Base-by-base conservation (phyloP, 1,140 invertebrate species). In the Neodiprion lecontei region DNA sequence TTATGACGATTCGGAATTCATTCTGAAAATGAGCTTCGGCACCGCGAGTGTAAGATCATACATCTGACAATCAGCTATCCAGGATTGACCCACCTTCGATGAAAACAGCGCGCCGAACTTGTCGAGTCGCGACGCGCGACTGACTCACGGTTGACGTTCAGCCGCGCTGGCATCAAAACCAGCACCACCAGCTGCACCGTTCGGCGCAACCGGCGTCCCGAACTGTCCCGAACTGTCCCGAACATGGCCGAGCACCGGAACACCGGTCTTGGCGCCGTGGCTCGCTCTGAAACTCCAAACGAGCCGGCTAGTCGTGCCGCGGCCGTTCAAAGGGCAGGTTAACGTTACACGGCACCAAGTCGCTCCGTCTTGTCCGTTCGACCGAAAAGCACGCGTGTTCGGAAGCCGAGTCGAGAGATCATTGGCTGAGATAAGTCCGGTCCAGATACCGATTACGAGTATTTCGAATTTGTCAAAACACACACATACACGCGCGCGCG, bases 231-330 rank as follows among this genome's bases (percentile, higher is more conserved):
- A 84, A 47, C 10, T 1, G 9, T 2, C 9, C 72, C 86, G 86
- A 82, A 68, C 17, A 0, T 0, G 3, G 7, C 79, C 84, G 85
- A 85, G 1, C 21, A n/a, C 1, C 67, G 68, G 79, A 82, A 85
- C 85, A 85, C 85, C 84, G 11, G n/a, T 12, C 11, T 61, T 61
- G n/a, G 53, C 53, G 11, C 11, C 4, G 53, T 61, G 11, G 53
- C 53, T 12, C 53, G 80, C 84, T 7, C 5, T 40, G 28, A 86
- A 86, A 79, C 77, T 71, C 70, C 71, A 75, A 79, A 75, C 81
- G 79, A 84, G 81, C 40, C 61, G 14, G 53, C 67, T 84, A 88
- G 87, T 87, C 81, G 81, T 84, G 84, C 83, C 86, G 87, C 85
- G 84, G 84, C 85, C 81, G 86, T 80, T 80, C 75, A 78, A 74